phyloP scores from a whole-genome alignment of 2,888 invertebrate species.

The Drosophila gaucha region DNA sequence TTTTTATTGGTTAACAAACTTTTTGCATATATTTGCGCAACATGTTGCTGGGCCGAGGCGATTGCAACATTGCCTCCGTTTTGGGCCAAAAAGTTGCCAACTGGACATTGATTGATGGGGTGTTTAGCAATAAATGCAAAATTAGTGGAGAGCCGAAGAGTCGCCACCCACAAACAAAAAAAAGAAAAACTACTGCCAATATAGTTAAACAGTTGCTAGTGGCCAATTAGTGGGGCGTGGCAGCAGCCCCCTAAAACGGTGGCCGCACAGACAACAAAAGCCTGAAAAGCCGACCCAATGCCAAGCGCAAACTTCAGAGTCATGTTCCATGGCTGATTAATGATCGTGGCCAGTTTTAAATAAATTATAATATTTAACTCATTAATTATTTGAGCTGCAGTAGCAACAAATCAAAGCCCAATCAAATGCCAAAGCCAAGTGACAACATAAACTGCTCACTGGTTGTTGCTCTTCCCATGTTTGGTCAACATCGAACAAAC shows the following conservation, averaged over 20 bases:
- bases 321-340: constrained; percentile 72
- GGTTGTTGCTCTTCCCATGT: constrained; percentile 58
- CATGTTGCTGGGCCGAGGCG: constrained; percentile 34
- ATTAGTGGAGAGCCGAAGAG: constrained; percentile 58
- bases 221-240: constrained; percentile 74
- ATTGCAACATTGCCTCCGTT: constrained; percentile 60
- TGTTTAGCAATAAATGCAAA: constrained; percentile 75
- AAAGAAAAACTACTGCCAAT: constrained; percentile 14
- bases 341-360: constrained; percentile 69
- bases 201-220: constrained; percentile 40
- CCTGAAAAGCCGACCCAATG: constrained; percentile 49
- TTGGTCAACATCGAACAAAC: constrained; percentile 56
- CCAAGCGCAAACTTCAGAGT: constrained; percentile 46
- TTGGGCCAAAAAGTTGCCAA: constrained; percentile 27
- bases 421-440: constrained; percentile 66
- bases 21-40: constrained; percentile 49
- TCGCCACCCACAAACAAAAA: constrained; percentile 69
- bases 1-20: constrained; percentile 20
- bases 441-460: constrained; percentile 54
- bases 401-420: constrained; percentile 68
- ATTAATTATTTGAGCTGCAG: constrained; percentile 73
- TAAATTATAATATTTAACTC: constrained; percentile 77
- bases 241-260: constrained; percentile 55
- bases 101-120: constrained; percentile 77
- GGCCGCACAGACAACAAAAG: constrained; percentile 53